phyloP scores from a whole-genome alignment of 2,113 vertebrate species.

The Rhinolophus ferrumequinum region DNA sequence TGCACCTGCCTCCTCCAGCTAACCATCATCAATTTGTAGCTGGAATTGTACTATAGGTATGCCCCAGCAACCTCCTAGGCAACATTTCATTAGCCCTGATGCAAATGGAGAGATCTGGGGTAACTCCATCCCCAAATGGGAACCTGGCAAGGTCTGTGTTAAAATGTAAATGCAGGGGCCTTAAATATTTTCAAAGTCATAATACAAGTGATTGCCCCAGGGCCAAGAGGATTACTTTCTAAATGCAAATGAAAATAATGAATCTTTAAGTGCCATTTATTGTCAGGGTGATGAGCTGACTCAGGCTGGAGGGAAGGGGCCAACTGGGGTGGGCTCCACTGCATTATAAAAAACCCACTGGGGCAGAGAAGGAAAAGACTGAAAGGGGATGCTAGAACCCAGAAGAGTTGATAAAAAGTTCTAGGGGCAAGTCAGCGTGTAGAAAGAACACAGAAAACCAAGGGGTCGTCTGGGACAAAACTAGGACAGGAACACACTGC shows the following conservation, averaged over 20 bases:
- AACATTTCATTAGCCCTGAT: neutral
- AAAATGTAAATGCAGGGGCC: conserved; percentile 53
- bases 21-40: neutral
- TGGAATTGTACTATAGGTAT: neutral
- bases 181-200: neutral
- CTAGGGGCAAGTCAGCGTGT: rapidly evolving
- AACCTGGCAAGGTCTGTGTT: neutral
- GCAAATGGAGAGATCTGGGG: neutral
- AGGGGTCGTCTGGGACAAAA: neutral
- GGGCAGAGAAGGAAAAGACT: neutral
- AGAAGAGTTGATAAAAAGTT: neutral
- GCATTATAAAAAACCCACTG: neutral
- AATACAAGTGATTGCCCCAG: neutral
- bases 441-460: neutral
- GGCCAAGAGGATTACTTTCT: conserved; percentile 30
- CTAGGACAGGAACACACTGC: neutral
- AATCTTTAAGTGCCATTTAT: conserved; percentile 42
- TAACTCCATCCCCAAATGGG: neutral
- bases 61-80: neutral
- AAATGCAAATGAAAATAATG: conserved; percentile 50
- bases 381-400: neutral
- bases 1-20: neutral
- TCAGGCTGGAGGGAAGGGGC: neutral
- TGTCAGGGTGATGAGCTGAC: conserved; percentile 45
- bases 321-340: neutral